These are phyloP conservation scores for Trilocha varians DNA, from an alignment of 2,888 invertebrate genomes.

Conservation along the genomic window DNA sequence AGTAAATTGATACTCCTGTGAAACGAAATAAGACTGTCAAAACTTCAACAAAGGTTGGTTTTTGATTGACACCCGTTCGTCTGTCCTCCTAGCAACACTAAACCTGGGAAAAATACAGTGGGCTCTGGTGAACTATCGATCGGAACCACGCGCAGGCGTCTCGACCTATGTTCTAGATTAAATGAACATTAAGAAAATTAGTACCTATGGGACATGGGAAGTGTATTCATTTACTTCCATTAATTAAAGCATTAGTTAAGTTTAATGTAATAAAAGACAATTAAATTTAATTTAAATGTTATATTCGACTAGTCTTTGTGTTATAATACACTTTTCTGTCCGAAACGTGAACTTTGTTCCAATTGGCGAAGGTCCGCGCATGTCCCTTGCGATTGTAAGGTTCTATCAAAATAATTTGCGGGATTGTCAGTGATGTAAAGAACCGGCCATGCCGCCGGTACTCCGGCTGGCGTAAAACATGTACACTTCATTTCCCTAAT, in stretches of 20 bases:
- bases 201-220: too few relatives aligned
- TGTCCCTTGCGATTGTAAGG: conserved; percentile 32
- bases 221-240: too few relatives aligned
- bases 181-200: not conserved
- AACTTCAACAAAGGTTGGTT: conserved; percentile 11
- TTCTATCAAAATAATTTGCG: conserved; percentile 38
- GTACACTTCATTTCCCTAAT: conserved; percentile 26
- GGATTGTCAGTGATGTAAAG: conserved; percentile 55
- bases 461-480: conserved; percentile 45
- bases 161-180: not conserved
- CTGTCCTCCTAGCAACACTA: conserved; percentile 14
- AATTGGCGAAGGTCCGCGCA: conserved; percentile 57
- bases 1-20: conserved; percentile 4
- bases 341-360: conserved; percentile 43
- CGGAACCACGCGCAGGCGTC: conserved; percentile 59
- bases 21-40: conserved; percentile 19
- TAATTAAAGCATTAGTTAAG: too few relatives aligned
- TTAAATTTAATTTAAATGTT: too few relatives aligned
- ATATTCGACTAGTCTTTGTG: too few relatives aligned
- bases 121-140: conserved; percentile 56
- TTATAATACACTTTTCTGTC: conserved; percentile 13
- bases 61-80: conserved; percentile 6
- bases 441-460: conserved; percentile 42
- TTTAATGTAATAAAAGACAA: too few relatives aligned
- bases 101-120: conserved; percentile 24